Conservation (phyloP, 2,888 invertebrate species). For the Molanna angustata region DNA sequence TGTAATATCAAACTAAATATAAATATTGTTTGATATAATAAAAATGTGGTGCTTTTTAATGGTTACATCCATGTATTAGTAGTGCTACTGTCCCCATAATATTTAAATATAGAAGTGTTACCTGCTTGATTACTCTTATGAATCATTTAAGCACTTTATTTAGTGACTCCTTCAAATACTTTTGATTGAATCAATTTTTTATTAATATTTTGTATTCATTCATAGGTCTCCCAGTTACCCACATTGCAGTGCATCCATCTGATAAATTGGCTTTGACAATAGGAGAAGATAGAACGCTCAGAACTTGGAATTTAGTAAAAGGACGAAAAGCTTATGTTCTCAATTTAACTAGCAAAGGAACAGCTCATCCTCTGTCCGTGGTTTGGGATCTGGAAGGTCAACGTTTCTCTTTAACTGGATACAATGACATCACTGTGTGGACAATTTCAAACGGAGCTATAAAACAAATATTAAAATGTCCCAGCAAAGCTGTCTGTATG, state of each 20-base stretch:
- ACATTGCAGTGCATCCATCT: constrained; percentile 81
- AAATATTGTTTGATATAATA: too few species aligned
- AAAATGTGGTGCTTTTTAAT: too few species aligned
- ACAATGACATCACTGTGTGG: constrained; percentile 75
- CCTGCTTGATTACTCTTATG: too few species aligned
- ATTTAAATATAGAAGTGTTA: too few species aligned
- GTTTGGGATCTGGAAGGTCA: constrained; percentile 76
- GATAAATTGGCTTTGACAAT: constrained; percentile 86
- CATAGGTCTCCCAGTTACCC: constrained; percentile 63
- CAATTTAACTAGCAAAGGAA: constrained; percentile 72
- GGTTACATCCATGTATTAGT: too few species aligned
- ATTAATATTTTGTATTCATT: constrained; percentile 25
- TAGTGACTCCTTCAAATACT: too few species aligned
- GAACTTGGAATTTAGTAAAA: constrained; percentile 93
- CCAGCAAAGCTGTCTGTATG: constrained; percentile 67
- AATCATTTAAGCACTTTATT: too few species aligned
- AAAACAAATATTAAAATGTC: constrained; percentile 62
- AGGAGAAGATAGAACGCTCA: constrained; percentile 77
- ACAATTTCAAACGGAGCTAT: constrained; percentile 74
- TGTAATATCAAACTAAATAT: too few species aligned
- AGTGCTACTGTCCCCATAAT: too few species aligned
- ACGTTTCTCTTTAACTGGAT: constrained; percentile 72
- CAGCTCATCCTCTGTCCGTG: constrained; percentile 51
- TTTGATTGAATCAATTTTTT: background rate
- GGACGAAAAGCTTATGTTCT: constrained; percentile 87